Conservation (phyloP, 37 sponge, comb jelly and placozoan genomes). For the Oscarella lobularis region DNA sequence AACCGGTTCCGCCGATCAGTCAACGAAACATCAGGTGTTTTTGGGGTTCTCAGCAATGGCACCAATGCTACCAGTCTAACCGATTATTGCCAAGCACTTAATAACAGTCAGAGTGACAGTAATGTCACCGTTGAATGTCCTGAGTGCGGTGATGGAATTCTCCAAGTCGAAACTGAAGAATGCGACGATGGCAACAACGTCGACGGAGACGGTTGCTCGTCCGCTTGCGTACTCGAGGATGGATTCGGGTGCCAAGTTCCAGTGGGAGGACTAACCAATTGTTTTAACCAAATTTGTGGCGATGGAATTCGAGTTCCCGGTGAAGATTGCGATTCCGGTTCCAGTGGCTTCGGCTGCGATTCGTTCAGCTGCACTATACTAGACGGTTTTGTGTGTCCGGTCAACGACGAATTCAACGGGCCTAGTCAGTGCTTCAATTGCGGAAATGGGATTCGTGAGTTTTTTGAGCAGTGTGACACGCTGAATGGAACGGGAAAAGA, state of each 20-base stretch:
- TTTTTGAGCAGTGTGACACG: neutral
- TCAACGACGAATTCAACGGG: neutral
- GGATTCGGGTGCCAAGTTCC: neutral
- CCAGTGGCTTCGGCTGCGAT: neutral
- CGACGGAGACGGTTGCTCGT: neutral
- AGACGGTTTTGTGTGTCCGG: neutral
- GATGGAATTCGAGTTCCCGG: neutral
- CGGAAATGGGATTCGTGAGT: neutral
- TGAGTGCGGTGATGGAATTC: neutral
- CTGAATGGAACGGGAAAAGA: neutral
- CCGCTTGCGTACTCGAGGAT: neutral
- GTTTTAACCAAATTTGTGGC: neutral
- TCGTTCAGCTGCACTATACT: neutral
- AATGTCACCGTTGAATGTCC: no score
- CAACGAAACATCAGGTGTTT: no score
- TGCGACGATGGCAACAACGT: neutral
- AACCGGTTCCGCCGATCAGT: no score
- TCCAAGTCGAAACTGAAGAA: neutral
- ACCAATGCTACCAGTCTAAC: no score
- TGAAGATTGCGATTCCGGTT: neutral
- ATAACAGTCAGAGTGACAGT: no score
- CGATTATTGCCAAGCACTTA: no score
- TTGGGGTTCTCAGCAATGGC: no score
- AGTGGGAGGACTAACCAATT: no score
- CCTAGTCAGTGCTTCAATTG: neutral